These are phyloP conservation scores for Neuroscelio doddi DNA, from an alignment of 2,888 invertebrate genomes.

Conservation along the genomic window DNA sequence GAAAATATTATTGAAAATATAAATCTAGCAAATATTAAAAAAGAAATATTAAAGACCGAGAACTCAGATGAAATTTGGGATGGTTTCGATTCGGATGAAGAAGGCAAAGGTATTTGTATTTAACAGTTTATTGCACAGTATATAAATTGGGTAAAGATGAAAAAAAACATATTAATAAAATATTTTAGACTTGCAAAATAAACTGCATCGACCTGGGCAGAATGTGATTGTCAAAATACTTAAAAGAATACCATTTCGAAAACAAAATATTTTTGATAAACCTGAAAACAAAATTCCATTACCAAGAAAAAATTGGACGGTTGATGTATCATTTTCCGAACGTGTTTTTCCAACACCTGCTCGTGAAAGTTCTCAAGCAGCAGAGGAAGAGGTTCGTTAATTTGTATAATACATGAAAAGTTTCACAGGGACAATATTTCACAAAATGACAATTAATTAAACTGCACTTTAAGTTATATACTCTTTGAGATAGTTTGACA, in stretches of 20 bases:
- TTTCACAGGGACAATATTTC: too few relatives aligned
- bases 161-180: neutral
- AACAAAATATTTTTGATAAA: slow-evolving; percentile 63
- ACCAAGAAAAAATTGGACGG: slow-evolving; percentile 75
- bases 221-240: slow-evolving; percentile 52
- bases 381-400: slow-evolving; percentile 79
- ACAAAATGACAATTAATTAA: slow-evolving; percentile 15
- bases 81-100: slow-evolving; percentile 28
- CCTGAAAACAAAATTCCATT: slow-evolving; percentile 73
- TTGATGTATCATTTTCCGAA: slow-evolving; percentile 82
- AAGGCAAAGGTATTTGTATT: slow-evolving; percentile 10
- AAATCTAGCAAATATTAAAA: neutral
- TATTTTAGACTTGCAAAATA: neutral
- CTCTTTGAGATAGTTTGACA: too few relatives aligned
- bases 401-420: neutral
- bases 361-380: slow-evolving; percentile 80
- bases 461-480: neutral
- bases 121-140: neutral
- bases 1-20: neutral
- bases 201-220: slow-evolving; percentile 20
- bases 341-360: slow-evolving; percentile 87
- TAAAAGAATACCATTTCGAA: slow-evolving; percentile 55
- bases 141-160: slow-evolving; percentile 12
- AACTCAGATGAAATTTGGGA: slow-evolving; percentile 34
- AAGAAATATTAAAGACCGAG: neutral